Percentiles rank a stretch among this genome's conserved stretches.
Conservation (phyloP, 2,113 vertebrate genomes). For the Fulica atra region DNA sequence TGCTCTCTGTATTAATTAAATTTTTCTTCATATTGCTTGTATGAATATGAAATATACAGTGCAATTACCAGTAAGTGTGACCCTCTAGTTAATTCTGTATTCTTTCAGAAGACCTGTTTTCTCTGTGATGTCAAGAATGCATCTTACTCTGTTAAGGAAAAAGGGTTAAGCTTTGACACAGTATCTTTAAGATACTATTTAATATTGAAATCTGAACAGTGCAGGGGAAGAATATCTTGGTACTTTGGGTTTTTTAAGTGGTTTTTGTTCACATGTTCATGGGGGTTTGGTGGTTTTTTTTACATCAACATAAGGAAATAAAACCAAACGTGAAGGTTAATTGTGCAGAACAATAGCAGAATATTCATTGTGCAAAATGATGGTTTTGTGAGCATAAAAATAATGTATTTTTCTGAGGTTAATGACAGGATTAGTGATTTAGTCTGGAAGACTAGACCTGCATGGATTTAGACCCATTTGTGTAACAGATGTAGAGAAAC, state of each 20-base stretch:
- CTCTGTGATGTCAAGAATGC: neutral
- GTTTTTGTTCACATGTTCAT: neutral
- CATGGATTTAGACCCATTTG: slow-evolving; percentile 21
- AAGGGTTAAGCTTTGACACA: neutral
- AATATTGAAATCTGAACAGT: neutral
- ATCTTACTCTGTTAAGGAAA: neutral
- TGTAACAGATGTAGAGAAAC: slow-evolving; percentile 24
- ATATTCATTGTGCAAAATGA: neutral
- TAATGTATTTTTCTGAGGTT: slow-evolving; percentile 13
- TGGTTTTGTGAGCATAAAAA: slow-evolving; percentile 3
- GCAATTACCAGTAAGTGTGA: neutral
- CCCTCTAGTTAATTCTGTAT: neutral
- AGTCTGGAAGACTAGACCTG: neutral
- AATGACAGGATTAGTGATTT: slow-evolving; percentile 47
- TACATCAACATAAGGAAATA: neutral
- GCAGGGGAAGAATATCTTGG: neutral
- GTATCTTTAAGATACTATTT: neutral
- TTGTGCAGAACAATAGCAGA: neutral
- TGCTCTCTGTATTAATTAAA: neutral
- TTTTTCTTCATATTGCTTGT: neutral
- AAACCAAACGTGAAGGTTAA: neutral
- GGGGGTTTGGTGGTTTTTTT: neutral
- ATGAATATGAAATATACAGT: neutral
- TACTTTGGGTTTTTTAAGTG: neutral
- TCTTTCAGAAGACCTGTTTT: neutral